Evolutionary conservation across 2,888 invertebrate genomes (phyloP).

Genomic region (Scotopteryx bipunctaria): DNA sequence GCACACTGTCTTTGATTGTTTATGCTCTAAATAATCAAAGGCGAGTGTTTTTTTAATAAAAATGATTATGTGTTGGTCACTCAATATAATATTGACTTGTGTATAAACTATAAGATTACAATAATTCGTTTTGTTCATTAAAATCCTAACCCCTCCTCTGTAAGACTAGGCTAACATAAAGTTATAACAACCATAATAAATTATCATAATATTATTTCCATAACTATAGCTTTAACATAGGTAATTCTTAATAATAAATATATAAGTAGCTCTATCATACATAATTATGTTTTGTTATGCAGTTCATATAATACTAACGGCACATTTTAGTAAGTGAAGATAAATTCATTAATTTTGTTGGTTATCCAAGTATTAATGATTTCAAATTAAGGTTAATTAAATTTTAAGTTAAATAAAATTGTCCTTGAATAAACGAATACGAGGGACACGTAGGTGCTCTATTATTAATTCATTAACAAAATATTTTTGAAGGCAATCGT

Average conservation of each 20-base stretch:
- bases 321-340: neutral
- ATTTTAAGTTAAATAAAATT: neutral
- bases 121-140: constrained; percentile 44
- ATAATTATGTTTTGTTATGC: constrained; percentile 29
- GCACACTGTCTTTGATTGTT: no score
- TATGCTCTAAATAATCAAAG: no score
- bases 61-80: constrained; percentile 1
- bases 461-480: no score
- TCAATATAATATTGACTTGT: constrained; percentile 1
- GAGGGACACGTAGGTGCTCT: neutral
- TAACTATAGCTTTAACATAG: constrained; percentile 34
- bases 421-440: neutral
- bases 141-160: constrained; percentile 38
- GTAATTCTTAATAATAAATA: constrained; percentile 37
- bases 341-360: neutral
- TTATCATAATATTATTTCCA: constrained; percentile 39
- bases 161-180: constrained; percentile 55
- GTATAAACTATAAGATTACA: constrained; percentile 23
- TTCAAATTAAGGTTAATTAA: no score
- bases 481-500: no score
- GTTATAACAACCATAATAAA: constrained; percentile 47
- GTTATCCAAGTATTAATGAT: neutral
- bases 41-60: neutral
- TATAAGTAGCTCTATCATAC: constrained; percentile 24
- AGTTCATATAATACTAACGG: constrained; percentile 15